Evolutionary conservation across 2,113 vertebrate genomes (phyloP), one percentile per base, ranked within the genome.

Genomic region (Pithys albifrons): DNA sequence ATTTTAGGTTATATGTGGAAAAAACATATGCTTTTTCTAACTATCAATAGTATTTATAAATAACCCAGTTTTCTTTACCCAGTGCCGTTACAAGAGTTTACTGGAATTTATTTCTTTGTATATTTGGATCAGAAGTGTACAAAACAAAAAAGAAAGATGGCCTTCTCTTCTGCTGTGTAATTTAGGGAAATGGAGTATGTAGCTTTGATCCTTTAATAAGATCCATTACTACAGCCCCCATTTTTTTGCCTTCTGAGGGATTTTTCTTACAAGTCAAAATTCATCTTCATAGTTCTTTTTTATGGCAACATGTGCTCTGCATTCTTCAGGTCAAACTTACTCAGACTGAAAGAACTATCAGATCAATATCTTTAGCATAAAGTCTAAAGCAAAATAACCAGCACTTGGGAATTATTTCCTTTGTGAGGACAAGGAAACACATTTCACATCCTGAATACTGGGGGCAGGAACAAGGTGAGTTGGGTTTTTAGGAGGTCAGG

Each of bases 231-330:
- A 4, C 20, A 83, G 27, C 29, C 17, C 29, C 29, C 6, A 39
- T 6, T 10, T 31, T 58, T 67, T 85, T 77, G 22, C n/a, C 14
- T 81, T 86, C 20, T 23, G 33, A 48, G 19, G 74, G 27, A 51
- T 52, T 90, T 94, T 93, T 86, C 24, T 41, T 76, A 31, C 64
- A 83, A 91, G 71, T 86, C 64, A 57, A 55, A 96, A 83, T 75
- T n/a, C 23, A 46, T 85, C 82, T 85, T 54, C 71, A 6, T 31
- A 49, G 39, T 43, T 51, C 29, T 90, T 45, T 93, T 88, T 70
- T 76, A 69, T 64, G 70, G 41, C 73, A 77, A n/a, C 29, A 25
- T 67, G 46, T 78, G 52, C 82, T 74, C 2, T n/a, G 48, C 35
- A 27, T 79, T 85, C 46, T 82, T 89, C 24, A 24, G 54, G 61